These are phyloP conservation scores for Heliconius erato DNA, from an alignment of 2,888 invertebrate genomes.

Conservation along the genomic window DNA sequence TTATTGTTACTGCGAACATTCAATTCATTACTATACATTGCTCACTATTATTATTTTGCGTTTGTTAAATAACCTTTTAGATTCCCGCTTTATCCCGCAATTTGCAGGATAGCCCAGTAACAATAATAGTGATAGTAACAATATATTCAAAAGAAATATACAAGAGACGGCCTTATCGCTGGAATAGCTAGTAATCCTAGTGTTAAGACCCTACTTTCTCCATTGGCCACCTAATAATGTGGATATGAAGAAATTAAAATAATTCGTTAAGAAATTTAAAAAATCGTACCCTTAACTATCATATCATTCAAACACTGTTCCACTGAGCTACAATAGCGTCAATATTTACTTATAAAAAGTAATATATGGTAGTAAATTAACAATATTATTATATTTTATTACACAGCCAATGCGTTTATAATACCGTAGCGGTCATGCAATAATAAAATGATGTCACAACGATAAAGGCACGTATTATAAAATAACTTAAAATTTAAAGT, in stretches of 20 bases:
- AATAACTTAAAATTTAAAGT: not conserved
- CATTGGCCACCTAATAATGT: too few relatives aligned
- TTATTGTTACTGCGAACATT: not conserved
- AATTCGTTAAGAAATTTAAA: too few relatives aligned
- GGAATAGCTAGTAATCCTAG: too few relatives aligned
- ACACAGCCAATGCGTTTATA: slow-evolving; percentile 4
- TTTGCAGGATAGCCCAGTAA: not conserved
- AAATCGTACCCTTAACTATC: not conserved
- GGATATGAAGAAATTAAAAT: too few relatives aligned
- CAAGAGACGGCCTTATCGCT: too few relatives aligned
- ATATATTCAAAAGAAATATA: too few relatives aligned
- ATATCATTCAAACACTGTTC: not conserved
- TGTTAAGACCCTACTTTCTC: too few relatives aligned
- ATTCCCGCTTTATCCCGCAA: not conserved
- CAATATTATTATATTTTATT: slow-evolving; percentile 10
- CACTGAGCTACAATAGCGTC: not conserved
- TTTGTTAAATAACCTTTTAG: not conserved
- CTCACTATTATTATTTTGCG: not conserved
- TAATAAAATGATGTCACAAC: slow-evolving; percentile 1
- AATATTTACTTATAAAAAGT: not conserved
- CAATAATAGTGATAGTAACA: too few relatives aligned
- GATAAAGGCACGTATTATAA: not conserved
- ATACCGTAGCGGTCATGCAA: not conserved
- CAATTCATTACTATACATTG: not conserved
- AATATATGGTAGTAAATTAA: not conserved